Conservation (phyloP, 2,888 invertebrate species). For the Nemotelus nigrinus region DNA sequence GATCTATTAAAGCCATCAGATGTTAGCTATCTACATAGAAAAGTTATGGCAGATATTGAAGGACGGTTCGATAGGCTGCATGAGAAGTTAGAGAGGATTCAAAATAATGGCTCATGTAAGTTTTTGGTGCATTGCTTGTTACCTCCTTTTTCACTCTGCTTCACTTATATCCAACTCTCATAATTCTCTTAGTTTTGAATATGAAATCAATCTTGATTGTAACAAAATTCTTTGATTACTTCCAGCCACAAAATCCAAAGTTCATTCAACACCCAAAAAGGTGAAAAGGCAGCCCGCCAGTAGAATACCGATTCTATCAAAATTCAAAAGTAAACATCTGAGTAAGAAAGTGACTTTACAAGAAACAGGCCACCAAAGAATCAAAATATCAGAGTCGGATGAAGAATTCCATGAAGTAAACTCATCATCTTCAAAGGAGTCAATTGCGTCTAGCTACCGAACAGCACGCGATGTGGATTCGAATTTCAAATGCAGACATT, state of each 20-base stretch:
- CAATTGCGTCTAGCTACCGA: background rate
- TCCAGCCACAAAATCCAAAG: background rate
- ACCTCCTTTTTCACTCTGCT: background rate
- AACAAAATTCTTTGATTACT: background rate
- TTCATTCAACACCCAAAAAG: background rate
- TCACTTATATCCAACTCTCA: background rate
- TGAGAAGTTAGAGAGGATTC: conserved; percentile 2
- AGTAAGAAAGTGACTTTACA: too few relatives aligned
- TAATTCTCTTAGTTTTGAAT: background rate
- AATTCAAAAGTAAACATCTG: background rate
- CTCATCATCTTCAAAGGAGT: background rate
- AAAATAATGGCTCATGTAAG: background rate
- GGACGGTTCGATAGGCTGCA: background rate
- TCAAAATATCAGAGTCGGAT: background rate
- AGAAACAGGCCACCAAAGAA: too few relatives aligned
- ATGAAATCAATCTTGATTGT: background rate
- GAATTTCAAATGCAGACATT: background rate
- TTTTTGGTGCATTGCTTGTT: background rate
- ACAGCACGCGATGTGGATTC: background rate
- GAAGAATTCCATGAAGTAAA: background rate
- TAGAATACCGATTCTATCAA: background rate
- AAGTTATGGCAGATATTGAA: conserved; percentile 4
- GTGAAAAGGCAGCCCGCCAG: background rate
- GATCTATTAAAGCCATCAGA: conserved; percentile 46
- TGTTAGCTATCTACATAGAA: background rate